These are phyloP conservation scores for Brenthis daphne DNA, from an alignment of 2,888 invertebrate species.

Conservation along the genomic window DNA sequence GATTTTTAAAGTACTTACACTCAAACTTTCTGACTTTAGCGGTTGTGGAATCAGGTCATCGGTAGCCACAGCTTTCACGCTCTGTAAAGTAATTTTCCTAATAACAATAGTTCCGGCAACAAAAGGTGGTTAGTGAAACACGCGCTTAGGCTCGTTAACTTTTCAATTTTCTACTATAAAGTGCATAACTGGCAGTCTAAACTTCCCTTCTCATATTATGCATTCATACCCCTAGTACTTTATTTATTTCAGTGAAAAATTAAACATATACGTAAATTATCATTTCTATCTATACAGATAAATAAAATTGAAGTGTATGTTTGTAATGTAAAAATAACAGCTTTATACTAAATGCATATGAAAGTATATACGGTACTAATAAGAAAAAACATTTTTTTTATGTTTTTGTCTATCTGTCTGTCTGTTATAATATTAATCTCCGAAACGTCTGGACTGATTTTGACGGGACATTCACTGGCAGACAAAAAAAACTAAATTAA, in stretches of 20 bases:
- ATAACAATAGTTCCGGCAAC: constrained; percentile 66
- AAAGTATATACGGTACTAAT: too few species aligned
- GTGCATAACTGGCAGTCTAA: constrained; percentile 21
- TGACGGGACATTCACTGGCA: too few species aligned
- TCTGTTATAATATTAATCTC: too few species aligned
- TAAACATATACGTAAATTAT: neutral
- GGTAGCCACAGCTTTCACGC: constrained; percentile 57
- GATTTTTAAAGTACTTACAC: too few species aligned
- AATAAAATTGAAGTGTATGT: too few species aligned
- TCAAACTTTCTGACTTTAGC: neutral
- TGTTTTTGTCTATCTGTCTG: too few species aligned
- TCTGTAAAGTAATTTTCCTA: constrained; percentile 64
- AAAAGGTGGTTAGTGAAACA: constrained; percentile 66
- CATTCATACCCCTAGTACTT: too few species aligned
- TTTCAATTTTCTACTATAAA: constrained; percentile 73
- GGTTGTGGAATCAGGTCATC: constrained; percentile 50
- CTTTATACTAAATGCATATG: too few species aligned
- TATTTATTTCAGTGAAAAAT: too few species aligned
- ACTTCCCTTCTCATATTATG: neutral
- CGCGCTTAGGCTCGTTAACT: constrained; percentile 76
- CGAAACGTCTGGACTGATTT: too few species aligned
- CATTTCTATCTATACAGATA: neutral
- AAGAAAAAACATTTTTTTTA: too few species aligned
- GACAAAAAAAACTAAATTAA: neutral
- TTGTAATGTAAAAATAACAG: too few species aligned